Evolutionary conservation across 2,113 vertebrate species (phyloP).

Genomic region (Rattus rattus): DNA sequence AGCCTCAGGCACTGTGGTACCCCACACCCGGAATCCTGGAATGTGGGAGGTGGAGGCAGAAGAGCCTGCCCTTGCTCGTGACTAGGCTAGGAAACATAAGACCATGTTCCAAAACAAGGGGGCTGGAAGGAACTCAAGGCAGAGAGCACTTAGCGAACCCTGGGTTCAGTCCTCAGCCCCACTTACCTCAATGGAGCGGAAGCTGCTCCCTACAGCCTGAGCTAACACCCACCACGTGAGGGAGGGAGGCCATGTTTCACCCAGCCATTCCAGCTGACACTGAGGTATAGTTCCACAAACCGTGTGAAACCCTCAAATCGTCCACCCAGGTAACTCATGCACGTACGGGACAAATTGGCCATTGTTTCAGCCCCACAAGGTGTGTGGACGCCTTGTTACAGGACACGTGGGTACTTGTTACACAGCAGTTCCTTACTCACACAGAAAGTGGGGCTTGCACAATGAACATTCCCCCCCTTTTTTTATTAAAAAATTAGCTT

Average conservation of each 20-base stretch:
- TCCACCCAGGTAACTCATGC: neutral
- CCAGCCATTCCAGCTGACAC: neutral
- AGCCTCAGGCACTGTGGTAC: neutral
- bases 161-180: neutral
- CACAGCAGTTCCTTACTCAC: neutral
- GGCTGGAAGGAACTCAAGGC: neutral
- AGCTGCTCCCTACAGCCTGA: neutral
- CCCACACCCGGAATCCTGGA: neutral
- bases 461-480: neutral
- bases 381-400: neutral
- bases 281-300: neutral
- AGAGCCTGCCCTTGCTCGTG: no score
- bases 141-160: neutral
- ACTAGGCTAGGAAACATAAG: neutral
- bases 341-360: no score
- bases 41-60: neutral
- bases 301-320: neutral
- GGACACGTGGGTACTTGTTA: neutral
- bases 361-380: neutral
- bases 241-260: neutral
- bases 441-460: neutral
- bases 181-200: neutral
- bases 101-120: neutral
- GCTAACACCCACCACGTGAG: fast-evolving
- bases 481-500: neutral